Percentiles rank a stretch among this genome's conserved stretches.
phyloP scores from a whole-genome alignment of 2,888 invertebrate genomes.

The Thera britannica region DNA sequence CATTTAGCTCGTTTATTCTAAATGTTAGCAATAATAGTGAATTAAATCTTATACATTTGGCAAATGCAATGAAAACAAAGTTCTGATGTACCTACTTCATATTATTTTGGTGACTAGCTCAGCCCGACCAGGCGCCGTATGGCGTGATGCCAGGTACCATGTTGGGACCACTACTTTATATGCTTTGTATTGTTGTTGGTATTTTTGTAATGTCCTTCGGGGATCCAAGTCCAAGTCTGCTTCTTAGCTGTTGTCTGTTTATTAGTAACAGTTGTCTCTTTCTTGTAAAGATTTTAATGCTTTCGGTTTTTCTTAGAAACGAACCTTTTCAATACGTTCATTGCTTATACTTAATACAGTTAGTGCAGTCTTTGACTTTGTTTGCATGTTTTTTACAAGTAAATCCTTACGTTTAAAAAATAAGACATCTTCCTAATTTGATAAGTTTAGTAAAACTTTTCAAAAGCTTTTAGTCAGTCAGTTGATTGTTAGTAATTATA shows the following conservation, averaged over 20 bases:
- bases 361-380: not conserved
- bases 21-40: constrained; percentile 14
- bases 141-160: constrained; percentile 50
- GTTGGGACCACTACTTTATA: constrained; percentile 36
- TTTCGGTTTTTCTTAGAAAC: not conserved
- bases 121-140: constrained; percentile 47
- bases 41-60: constrained; percentile 42
- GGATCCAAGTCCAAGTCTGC: not conserved
- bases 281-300: not conserved
- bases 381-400: not conserved
- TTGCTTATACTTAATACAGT: not conserved
- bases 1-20: not conserved
- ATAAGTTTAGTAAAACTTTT: too few species aligned
- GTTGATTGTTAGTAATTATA: too few species aligned
- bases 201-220: constrained; percentile 17
- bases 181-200: constrained; percentile 23
- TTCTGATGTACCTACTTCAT: constrained; percentile 41
- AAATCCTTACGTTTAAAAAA: too few species aligned
- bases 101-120: constrained; percentile 43
- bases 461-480: too few species aligned
- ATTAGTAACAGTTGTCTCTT: not conserved
- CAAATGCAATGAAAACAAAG: constrained; percentile 48
- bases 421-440: too few species aligned
- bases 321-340: not conserved
- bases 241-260: not conserved